phyloP scores from a whole-genome alignment of 1,140 invertebrate genomes.

The Sogatella furcifera region DNA sequence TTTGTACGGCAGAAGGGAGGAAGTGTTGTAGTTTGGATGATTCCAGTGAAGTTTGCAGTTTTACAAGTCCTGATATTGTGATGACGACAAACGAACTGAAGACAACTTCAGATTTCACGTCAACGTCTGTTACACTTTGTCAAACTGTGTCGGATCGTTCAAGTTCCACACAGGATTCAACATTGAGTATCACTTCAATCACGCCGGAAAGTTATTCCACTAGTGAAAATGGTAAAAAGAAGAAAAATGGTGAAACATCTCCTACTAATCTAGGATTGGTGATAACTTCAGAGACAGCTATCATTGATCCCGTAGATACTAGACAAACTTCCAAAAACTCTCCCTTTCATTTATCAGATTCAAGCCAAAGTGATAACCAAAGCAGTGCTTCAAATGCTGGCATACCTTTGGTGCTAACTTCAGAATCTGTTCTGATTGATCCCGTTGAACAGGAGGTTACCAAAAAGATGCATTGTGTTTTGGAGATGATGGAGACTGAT shows the following conservation, averaged over 20 bases:
- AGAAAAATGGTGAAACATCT: background rate
- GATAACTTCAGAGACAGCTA: background rate
- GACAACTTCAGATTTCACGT: constrained; percentile 14
- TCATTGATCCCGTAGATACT: background rate
- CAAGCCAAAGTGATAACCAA: background rate
- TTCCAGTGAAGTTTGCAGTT: constrained; percentile 8
- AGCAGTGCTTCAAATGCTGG: background rate
- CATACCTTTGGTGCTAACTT: constrained; percentile 3
- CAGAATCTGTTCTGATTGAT: background rate
- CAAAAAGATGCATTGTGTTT: background rate
- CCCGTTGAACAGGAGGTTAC: background rate
- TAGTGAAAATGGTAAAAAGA: background rate
- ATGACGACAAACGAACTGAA: constrained; percentile 11
- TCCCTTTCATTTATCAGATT: background rate
- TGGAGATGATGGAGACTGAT: background rate
- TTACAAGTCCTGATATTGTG: constrained; percentile 13
- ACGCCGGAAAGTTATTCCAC: constrained; percentile 13
- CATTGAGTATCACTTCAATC: constrained; percentile 19
- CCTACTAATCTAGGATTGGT: background rate
- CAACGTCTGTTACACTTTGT: constrained; percentile 10
- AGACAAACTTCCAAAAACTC: background rate
- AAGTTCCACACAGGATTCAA: constrained; percentile 20
- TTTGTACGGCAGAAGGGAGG: constrained; percentile 7
- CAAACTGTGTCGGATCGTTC: constrained; percentile 20
- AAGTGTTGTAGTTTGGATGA: constrained; percentile 12